Conservation (phyloP, 1,140 invertebrate species). For the Sminthurinus signatus region DNA sequence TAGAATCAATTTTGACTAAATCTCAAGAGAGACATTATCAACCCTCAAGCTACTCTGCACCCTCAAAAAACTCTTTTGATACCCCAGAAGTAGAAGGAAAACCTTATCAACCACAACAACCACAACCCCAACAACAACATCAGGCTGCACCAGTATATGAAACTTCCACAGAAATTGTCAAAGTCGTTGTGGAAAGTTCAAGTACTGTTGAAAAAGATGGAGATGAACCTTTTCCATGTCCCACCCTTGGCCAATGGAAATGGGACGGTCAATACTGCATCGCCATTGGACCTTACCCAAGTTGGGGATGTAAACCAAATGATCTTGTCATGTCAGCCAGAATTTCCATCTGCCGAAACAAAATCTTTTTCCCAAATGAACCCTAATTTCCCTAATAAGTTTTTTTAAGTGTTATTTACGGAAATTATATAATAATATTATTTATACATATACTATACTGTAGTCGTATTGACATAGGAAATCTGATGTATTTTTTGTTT, state of each 20-base stretch:
- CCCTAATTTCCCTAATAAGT: background rate
- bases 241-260: conserved; percentile 30
- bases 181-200: background rate
- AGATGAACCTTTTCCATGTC: conserved; percentile 20
- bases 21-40: background rate
- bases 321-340: conserved; percentile 31
- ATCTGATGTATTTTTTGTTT: too few relatives aligned
- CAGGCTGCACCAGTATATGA: background rate
- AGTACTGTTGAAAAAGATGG: background rate
- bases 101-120: too few relatives aligned
- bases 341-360: conserved; percentile 34
- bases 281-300: conserved; percentile 29
- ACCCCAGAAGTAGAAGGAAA: too few relatives aligned
- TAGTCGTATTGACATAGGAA: too few relatives aligned
- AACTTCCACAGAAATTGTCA: too few relatives aligned
- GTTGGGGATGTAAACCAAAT: conserved; percentile 33
- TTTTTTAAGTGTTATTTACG: too few relatives aligned
- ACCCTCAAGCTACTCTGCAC: background rate
- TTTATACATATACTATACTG: too few relatives aligned
- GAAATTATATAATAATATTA: too few relatives aligned
- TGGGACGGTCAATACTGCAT: conserved; percentile 34
- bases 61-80: too few relatives aligned
- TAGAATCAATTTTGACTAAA: background rate
- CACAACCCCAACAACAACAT: background rate
- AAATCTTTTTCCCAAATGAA: conserved; percentile 22